These are phyloP conservation scores for Drosophila bipectinata DNA, from an alignment of 1,140 invertebrate species.

Conservation along the genomic window DNA sequence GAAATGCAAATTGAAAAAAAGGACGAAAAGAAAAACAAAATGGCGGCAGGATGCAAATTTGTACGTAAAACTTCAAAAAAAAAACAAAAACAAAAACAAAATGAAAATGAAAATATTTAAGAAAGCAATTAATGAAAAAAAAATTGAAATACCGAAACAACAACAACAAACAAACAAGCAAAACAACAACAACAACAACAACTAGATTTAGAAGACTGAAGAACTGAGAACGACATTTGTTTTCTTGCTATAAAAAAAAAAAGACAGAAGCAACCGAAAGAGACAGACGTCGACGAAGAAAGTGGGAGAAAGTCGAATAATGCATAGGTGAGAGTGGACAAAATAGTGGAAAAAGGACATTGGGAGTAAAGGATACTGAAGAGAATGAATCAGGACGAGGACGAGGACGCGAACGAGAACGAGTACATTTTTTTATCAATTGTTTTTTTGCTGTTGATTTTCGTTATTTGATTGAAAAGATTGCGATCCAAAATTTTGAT, in stretches of 20 bases:
- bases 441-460: constrained; percentile 79
- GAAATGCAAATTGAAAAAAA: constrained; percentile 27
- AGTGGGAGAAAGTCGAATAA: constrained; percentile 13
- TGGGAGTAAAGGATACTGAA: background rate
- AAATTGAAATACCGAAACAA: constrained; percentile 47
- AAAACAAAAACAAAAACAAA: no score
- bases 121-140: constrained; percentile 52
- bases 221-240: constrained; percentile 72
- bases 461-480: constrained; percentile 70
- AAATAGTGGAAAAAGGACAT: constrained; percentile 4
- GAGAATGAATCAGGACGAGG: constrained; percentile 2
- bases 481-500: constrained; percentile 60
- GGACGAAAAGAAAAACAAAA: constrained; percentile 6
- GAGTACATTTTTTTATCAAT: constrained; percentile 51
- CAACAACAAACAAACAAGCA: constrained; percentile 66
- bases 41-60: constrained; percentile 49
- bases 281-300: constrained; percentile 4
- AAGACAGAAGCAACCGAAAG: constrained; percentile 23
- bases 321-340: constrained; percentile 1
- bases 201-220: constrained; percentile 82
- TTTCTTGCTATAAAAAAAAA: constrained; percentile 33
- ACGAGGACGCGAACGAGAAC: constrained; percentile 9
- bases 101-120: constrained; percentile 1
- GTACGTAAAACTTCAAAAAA: constrained; percentile 72
- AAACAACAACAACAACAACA: constrained; percentile 48